Base-by-base conservation (phyloP, 2,797 vertebrate species). In the Acanthurus lineatus region DNA sequence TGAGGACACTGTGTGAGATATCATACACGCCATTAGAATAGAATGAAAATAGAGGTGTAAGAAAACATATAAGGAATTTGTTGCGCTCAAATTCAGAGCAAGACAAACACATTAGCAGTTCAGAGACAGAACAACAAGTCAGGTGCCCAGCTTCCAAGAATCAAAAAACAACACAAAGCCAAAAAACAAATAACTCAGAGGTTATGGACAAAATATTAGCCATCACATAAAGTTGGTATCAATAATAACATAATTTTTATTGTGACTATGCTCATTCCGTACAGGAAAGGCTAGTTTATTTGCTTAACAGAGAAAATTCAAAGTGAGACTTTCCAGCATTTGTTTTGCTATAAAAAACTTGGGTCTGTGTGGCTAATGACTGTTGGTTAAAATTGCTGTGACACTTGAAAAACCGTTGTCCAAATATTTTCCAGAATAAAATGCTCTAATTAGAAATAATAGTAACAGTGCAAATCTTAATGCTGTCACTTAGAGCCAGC, bases 1-100 rank as follows among this genome's bases (percentile, higher is more conserved):
- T 73, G 90, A 94, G 86, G 93, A 96, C 79, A 96, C 97, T 98
- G 87, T 89, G 68, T 65, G 17, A 44, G 25, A 79, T 22, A 66
- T 72, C 11, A 65, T 76, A 76, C 35, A 64, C 5, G 5, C 42
- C 4, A 66, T 73, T 40, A 69, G 25, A 32, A 3, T 32, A 32
- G 28, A 32, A 32, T 32, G 3, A 32, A 32, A 32, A 32, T 32
- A 32, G 28, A 57, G 19, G 15, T 63, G 32, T 25, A 19, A 56
- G 35, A 17, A n/a, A 35, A 52, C 49, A 40, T 1, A 3, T 9
- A 20, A 59, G 14, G 19, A 2, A 3, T 52, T 60, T 54, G 3
- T 56, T 82, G 28, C 28, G 28, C 28, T 32, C 28, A 32, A 32
- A 32, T 32, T 52, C 19, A 52, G 19, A 64, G 17, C 2, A 72